Evolutionary conservation across 2,888 invertebrate genomes (phyloP), one percentile per base, ranked within the genome.

Genomic region (Nomada fabriciana): DNA sequence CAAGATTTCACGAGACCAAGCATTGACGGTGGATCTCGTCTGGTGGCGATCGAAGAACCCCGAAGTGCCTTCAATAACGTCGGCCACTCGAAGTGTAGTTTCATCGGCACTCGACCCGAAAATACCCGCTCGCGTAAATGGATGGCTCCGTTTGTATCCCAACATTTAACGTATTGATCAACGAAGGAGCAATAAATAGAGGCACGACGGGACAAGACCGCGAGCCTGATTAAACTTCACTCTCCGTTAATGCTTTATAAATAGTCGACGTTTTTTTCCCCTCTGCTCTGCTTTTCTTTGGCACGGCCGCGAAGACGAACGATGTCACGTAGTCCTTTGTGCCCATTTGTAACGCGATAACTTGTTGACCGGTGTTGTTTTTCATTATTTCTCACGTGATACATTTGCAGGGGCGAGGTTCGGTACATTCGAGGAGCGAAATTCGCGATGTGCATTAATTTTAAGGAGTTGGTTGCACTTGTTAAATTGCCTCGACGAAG

Each of bases 131-230:
- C 75, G 75, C 80, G 79, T 69, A 75, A 71, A 69, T 60, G 69
- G 70, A 81, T 63, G 82, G 76, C 75, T 72, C 77, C 75, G 81
- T 71, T 59, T 84, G 83, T 83, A 82, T 77, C 76, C 86, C 81
- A 87, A 79, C 86, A 86, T 89, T 90, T 88, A 90, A 90, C 82
- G 88, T 89, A 90, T 90, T 86, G 90, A 90, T 90, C 87, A 90
- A 78, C 83, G 81, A 80, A 83, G 85, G 68, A 82, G 86, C 82
- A 86, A 89, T 89, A 90, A 91, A 91, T 89, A 89, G 87, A 82
- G 86, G 72, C 65, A 82, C 71, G 71, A 63, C 76, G 80, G 80
- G 76, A 77, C 72, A 74, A 42, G 80, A 36, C 55, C 85, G 85
- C 78, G 83, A 86, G 87, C 86, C 84, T 89, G 89, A 91, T 90